Percentiles rank a stretch among this genome's conserved stretches.
phyloP scores from a whole-genome alignment of 1,140 invertebrate genomes.

The Idris sp. region DNA sequence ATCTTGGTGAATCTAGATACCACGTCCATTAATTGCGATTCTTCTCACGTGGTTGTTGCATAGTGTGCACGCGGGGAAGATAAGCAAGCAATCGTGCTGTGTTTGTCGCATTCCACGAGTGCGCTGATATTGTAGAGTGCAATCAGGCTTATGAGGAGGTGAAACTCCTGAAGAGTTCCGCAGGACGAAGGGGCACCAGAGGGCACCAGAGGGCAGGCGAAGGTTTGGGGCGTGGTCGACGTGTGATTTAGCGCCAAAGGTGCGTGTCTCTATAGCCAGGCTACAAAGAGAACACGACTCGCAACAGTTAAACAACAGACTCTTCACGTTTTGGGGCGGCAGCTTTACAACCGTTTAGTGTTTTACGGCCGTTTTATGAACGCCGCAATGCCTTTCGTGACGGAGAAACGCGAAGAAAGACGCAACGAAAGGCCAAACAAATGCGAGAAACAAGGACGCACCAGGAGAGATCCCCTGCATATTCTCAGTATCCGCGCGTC shows the following conservation, averaged over 20 bases:
- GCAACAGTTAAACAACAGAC: slow-evolving; percentile 67
- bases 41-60: slow-evolving; percentile 16
- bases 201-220: slow-evolving; percentile 65
- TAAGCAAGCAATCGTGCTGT: slow-evolving; percentile 1
- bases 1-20: slow-evolving; percentile 16
- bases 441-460: slow-evolving; percentile 21
- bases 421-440: not conserved
- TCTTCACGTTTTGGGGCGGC: slow-evolving; percentile 73
- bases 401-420: slow-evolving; percentile 39
- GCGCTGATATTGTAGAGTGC: slow-evolving; percentile 32
- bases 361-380: slow-evolving; percentile 79
- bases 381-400: slow-evolving; percentile 67
- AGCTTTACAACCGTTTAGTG: slow-evolving; percentile 79
- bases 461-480: slow-evolving; percentile 37
- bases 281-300: slow-evolving; percentile 65
- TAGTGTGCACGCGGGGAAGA: slow-evolving; percentile 12
- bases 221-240: slow-evolving; percentile 72
- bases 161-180: slow-evolving; percentile 45
- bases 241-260: slow-evolving; percentile 76
- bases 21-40: slow-evolving; percentile 29
- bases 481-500: slow-evolving; percentile 55
- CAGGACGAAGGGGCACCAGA: slow-evolving; percentile 57
- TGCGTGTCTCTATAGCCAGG: slow-evolving; percentile 75
- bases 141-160: slow-evolving; percentile 43
- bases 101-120: slow-evolving; percentile 32